These are phyloP conservation scores for Nyctibius grandis DNA, from an alignment of 2,797 vertebrate species.

Conservation along the genomic window DNA sequence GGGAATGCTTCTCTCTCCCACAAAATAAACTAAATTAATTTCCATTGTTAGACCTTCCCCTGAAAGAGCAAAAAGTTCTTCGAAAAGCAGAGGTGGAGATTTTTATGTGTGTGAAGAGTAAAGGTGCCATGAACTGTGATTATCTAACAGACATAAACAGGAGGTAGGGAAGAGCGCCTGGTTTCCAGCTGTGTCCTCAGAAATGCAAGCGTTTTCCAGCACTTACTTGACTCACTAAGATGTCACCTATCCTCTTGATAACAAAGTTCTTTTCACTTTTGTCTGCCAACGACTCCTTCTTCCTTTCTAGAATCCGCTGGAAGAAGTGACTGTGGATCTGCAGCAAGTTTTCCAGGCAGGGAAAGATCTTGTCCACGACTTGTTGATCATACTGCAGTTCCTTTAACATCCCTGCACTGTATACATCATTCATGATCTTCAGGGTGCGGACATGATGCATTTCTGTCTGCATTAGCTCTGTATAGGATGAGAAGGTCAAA, in stretches of 20 bases:
- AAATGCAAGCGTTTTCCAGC: not conserved
- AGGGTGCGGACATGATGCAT: conserved; percentile 94
- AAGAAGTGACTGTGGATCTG: conserved; percentile 90
- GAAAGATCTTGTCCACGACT: conserved; percentile 88
- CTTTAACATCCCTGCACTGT: conserved; percentile 87
- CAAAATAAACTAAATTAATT: not conserved
- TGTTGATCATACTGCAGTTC: conserved; percentile 87
- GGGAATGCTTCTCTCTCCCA: not conserved
- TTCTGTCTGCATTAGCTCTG: conserved; percentile 97
- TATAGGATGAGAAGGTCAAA: not conserved
- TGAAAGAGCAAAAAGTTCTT: not conserved
- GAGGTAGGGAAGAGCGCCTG: not conserved
- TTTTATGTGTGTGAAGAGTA: not conserved
- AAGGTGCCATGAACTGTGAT: not conserved
- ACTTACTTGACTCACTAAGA: conserved; percentile 90
- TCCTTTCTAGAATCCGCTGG: conserved; percentile 88
- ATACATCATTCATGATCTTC: conserved; percentile 95
- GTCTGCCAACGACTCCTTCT: conserved; percentile 81
- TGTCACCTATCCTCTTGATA: conserved; percentile 89
- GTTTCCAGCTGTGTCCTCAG: not conserved
- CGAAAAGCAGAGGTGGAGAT: not conserved
- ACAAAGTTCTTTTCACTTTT: conserved; percentile 81
- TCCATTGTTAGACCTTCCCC: not conserved
- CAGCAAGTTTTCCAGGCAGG: conserved; percentile 88
- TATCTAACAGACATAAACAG: not conserved